Conservation (phyloP, 2,113 vertebrate species). For the Anolis carolinensis region DNA sequence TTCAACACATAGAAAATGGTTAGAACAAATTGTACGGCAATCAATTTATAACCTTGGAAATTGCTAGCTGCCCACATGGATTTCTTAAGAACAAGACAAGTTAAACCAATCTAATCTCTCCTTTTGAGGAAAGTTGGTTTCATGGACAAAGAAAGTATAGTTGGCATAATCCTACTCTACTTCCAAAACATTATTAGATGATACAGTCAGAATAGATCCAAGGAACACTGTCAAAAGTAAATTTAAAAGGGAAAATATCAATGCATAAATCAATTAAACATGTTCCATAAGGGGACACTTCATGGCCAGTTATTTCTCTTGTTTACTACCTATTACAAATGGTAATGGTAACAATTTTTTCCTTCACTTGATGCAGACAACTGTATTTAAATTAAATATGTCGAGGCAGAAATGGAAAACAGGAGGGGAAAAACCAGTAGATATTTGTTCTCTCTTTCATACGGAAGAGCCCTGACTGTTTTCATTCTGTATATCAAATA, state of each 20-base stretch:
- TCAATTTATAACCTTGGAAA: conserved; percentile 28
- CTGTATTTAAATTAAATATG: background rate
- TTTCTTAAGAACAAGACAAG: conserved; percentile 20
- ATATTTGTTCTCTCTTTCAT: background rate
- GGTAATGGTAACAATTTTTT: too few species aligned
- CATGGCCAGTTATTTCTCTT: background rate
- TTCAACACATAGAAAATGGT: conserved; percentile 22
- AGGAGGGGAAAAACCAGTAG: background rate
- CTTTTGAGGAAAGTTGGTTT: conserved; percentile 4
- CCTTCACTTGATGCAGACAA: background rate
- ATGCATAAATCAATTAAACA: background rate
- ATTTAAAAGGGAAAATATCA: background rate
- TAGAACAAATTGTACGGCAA: conserved; percentile 34
- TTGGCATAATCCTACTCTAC: background rate
- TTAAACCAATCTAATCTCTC: conserved; percentile 6
- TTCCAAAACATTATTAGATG: background rate
- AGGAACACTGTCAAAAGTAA: background rate
- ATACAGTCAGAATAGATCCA: background rate
- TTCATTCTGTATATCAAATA: background rate
- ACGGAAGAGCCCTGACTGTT: background rate
- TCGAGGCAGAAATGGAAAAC: background rate
- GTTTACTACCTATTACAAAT: background rate
- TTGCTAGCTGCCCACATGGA: conserved; percentile 23
- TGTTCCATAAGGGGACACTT: background rate
- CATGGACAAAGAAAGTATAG: background rate